Conservation (phyloP, 2,888 invertebrate species). For the Drosophila neotestacea region DNA sequence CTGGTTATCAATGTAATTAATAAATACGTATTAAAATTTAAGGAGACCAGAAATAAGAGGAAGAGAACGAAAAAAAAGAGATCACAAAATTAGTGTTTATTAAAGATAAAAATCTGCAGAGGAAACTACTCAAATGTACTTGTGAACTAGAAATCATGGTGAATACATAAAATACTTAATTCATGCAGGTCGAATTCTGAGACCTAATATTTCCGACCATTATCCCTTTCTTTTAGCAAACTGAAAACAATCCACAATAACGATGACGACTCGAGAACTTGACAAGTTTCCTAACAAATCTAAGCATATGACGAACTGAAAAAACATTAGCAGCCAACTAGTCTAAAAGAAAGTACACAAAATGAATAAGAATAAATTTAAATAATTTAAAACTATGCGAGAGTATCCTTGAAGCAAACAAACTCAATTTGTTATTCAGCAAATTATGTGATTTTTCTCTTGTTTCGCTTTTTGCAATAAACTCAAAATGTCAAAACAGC, state of each 20-base stretch:
- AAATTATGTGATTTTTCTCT: conserved; percentile 62
- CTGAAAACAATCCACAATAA: conserved; percentile 13
- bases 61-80: conserved; percentile 16
- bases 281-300: conserved; percentile 39
- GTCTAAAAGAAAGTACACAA: conserved; percentile 14
- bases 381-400: conserved; percentile 35
- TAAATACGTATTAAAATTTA: conserved; percentile 67
- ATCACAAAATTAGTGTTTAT: conserved; percentile 63
- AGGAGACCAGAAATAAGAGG: conserved; percentile 33
- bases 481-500: conserved; percentile 51
- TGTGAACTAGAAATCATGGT: conserved; percentile 48
- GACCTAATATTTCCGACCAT: conserved; percentile 12
- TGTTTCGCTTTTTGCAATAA: conserved; percentile 72
- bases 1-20: conserved; percentile 80
- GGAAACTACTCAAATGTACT: conserved; percentile 19
- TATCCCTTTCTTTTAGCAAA: conserved; percentile 27
- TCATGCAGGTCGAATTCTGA: conserved; percentile 13
- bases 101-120: conserved; percentile 48
- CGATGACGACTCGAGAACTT: conserved; percentile 16
- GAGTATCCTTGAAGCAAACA: conserved; percentile 48
- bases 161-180: conserved; percentile 31
- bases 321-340: conserved; percentile 48
- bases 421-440: conserved; percentile 45
- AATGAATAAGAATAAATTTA: conserved; percentile 9
- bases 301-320: conserved; percentile 55